Conservation (phyloP, 2,797 vertebrate genomes). For the Typhlichthys eigenmanni region DNA sequence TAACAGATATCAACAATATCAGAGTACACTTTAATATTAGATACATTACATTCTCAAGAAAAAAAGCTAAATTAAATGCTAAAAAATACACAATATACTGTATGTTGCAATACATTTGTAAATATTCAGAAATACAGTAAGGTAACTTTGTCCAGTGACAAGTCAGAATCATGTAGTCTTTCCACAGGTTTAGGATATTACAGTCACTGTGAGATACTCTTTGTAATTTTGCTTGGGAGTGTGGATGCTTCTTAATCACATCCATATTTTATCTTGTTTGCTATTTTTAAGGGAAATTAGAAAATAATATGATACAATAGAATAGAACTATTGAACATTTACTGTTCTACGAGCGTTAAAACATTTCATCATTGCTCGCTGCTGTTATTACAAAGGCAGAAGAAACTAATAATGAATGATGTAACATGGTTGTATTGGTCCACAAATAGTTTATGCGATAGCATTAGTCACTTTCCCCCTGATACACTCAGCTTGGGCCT, state of each 20-base stretch:
- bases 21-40: too few relatives aligned
- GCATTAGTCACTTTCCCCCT: slow-evolving; percentile 32
- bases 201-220: neutral
- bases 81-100: neutral
- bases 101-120: neutral
- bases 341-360: too few relatives aligned
- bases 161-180: neutral
- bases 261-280: neutral
- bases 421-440: slow-evolving; percentile 47
- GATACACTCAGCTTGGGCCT: slow-evolving; percentile 34
- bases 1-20: neutral
- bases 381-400: slow-evolving; percentile 2
- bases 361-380: slow-evolving; percentile 1
- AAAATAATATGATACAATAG: neutral
- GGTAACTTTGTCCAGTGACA: neutral
- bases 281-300: neutral
- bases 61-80: neutral
- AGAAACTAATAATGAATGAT: slow-evolving; percentile 42
- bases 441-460: slow-evolving; percentile 37
- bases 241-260: neutral
- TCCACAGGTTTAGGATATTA: too few relatives aligned
- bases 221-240: neutral
- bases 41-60: too few relatives aligned
- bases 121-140: too few relatives aligned
- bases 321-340: neutral